Conservation (phyloP, 2,888 invertebrate species). For the Punctoribates punctum region DNA sequence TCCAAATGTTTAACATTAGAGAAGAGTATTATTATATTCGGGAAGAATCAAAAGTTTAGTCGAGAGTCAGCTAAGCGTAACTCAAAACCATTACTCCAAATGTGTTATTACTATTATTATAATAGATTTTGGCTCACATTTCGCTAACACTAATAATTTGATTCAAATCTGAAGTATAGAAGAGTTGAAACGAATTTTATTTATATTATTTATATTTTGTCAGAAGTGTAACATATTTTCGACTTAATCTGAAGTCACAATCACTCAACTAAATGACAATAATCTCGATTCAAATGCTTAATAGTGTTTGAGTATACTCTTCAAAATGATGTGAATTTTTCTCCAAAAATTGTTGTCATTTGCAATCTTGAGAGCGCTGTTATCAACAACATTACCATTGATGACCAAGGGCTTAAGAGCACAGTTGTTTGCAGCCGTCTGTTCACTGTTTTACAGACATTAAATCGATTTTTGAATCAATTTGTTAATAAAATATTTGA, state of each 20-base stretch:
- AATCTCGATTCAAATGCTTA: conserved; percentile 3
- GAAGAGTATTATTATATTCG: not conserved
- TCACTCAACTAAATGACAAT: conserved; percentile 7
- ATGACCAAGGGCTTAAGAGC: not conserved
- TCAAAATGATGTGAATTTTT: not conserved
- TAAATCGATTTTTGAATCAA: too few relatives aligned
- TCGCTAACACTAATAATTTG: conserved; percentile 22
- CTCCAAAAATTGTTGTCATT: not conserved
- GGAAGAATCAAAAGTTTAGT: conserved; percentile 2
- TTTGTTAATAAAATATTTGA: too few relatives aligned
- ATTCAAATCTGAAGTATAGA: not conserved
- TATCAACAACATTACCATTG: not conserved
- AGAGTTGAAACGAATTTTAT: conserved; percentile 10
- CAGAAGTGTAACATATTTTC: conserved; percentile 22
- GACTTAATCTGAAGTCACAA: not conserved
- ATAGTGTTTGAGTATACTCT: not conserved
- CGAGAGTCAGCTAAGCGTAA: conserved; percentile 26
- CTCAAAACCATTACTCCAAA: conserved; percentile 23
- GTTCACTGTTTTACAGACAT: too few relatives aligned
- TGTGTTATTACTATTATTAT: conserved; percentile 34
- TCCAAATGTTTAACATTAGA: conserved; percentile 7
- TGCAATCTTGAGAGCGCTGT: not conserved
- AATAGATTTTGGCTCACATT: conserved; percentile 31
- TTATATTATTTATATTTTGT: conserved; percentile 28
- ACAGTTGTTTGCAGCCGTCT: not conserved